A percentile compares a stretch with the other conserved stretches of the same genome.
Conservation (phyloP, 2,888 invertebrate species). For the Microplitis manilae region DNA sequence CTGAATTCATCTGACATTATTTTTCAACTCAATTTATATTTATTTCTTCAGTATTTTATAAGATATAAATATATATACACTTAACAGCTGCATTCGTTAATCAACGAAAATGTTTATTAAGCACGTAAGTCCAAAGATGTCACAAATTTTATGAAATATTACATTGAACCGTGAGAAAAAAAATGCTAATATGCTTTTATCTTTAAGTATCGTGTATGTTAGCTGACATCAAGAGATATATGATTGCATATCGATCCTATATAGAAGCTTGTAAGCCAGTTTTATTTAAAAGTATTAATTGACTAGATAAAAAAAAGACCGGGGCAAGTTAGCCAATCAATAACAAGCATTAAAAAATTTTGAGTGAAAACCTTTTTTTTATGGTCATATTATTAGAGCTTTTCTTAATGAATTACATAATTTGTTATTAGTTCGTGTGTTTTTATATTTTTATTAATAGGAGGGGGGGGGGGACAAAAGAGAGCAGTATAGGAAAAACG, state of each 20-base stretch:
- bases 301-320: too few species aligned
- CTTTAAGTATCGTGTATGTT: not conserved
- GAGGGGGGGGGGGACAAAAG: too few species aligned
- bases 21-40: slow-evolving; percentile 16
- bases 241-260: not conserved
- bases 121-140: not conserved
- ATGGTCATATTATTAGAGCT: too few species aligned
- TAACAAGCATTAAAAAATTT: too few species aligned
- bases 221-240: not conserved
- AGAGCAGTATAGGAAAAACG: too few species aligned
- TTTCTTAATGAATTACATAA: too few species aligned
- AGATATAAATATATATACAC: not conserved
- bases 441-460: too few species aligned
- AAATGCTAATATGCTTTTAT: not conserved
- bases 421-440: too few species aligned
- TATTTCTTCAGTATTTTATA: slow-evolving; percentile 10
- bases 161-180: not conserved
- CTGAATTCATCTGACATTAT: not conserved
- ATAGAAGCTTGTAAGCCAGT: too few species aligned
- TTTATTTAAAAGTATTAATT: too few species aligned
- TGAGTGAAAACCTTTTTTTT: too few species aligned
- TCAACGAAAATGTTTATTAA: not conserved
- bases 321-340: too few species aligned
- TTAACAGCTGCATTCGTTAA: not conserved
- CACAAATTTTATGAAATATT: not conserved